These are phyloP conservation scores for Trypoxylon attenuatum DNA, from an alignment of 2,888 invertebrate species.

Conservation along the genomic window DNA sequence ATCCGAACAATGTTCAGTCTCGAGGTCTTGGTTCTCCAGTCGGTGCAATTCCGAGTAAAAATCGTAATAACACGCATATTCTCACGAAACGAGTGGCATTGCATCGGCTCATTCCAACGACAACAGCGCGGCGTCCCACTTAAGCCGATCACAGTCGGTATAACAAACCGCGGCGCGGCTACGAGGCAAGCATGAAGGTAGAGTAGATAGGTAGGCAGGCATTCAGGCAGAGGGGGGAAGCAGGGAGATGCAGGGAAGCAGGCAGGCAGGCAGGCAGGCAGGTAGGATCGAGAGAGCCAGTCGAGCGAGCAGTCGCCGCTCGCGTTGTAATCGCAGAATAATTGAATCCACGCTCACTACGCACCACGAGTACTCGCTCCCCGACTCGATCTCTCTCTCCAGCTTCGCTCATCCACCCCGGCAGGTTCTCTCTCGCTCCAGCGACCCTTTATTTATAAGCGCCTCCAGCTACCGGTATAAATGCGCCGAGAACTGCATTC, in stretches of 20 bases:
- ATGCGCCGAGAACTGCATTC: constrained; percentile 69
- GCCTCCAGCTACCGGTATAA: constrained; percentile 66
- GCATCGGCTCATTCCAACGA: constrained; percentile 2
- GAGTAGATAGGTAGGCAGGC: constrained; percentile 22
- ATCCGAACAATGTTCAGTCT: too few species aligned
- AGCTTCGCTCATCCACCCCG: neutral
- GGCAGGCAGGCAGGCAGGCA: neutral
- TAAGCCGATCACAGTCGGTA: constrained; percentile 41
- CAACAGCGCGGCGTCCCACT: constrained; percentile 36
- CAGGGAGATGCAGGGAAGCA: neutral
- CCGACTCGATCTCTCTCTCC: constrained; percentile 12
- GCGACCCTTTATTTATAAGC: constrained; percentile 69
- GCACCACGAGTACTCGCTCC: constrained; percentile 44
- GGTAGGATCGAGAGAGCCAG: constrained; percentile 22
- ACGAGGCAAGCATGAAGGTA: too few species aligned
- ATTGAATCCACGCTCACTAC: constrained; percentile 67
- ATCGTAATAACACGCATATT: constrained; percentile 27
- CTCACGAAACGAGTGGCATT: constrained; percentile 27
- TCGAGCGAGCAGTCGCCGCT: constrained; percentile 48
- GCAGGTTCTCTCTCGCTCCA: constrained; percentile 18
- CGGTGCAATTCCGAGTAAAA: too few species aligned
- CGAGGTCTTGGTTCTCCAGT: too few species aligned
- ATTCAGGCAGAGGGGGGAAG: neutral
- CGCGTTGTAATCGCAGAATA: constrained; percentile 71
- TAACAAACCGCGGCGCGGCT: constrained; percentile 38